A percentile compares a stretch with the other conserved stretches of the same genome.
phyloP scores from a whole-genome alignment of 2,113 vertebrate genomes.

The Colaptes auratus region DNA sequence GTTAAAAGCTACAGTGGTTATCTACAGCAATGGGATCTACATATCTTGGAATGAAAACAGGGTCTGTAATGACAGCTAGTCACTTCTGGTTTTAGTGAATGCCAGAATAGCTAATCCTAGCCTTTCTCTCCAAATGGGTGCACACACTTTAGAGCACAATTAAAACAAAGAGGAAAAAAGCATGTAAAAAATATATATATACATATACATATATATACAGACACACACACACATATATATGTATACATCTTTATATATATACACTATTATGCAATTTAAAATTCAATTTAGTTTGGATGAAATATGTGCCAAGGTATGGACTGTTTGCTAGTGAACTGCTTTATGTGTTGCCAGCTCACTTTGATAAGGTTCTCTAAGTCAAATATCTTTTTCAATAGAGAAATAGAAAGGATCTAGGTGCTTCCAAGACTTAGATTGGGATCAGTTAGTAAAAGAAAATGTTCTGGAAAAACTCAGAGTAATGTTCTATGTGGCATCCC shows the following conservation, averaged over 20 bases:
- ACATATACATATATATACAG: too few relatives aligned
- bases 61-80: background rate
- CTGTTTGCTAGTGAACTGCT: background rate
- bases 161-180: background rate
- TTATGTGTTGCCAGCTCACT: background rate
- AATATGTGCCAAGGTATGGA: background rate
- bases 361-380: background rate
- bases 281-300: background rate
- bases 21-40: background rate
- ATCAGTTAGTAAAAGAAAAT: background rate
- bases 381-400: background rate
- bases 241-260: too few relatives aligned
- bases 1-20: background rate
- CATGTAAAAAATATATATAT: background rate
- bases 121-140: background rate
- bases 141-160: background rate
- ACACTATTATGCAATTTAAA: background rate
- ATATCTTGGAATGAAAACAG: background rate
- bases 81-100: conserved; percentile 20
- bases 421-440: background rate
- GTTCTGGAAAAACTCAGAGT: background rate
- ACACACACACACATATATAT: background rate
- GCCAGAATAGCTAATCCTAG: background rate
- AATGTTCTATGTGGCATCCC: background rate
- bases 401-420: background rate